Evolutionary conservation across 2,113 vertebrate genomes (phyloP), one percentile per base, ranked within the genome.

Genomic region (Ochotona curzoniae): DNA sequence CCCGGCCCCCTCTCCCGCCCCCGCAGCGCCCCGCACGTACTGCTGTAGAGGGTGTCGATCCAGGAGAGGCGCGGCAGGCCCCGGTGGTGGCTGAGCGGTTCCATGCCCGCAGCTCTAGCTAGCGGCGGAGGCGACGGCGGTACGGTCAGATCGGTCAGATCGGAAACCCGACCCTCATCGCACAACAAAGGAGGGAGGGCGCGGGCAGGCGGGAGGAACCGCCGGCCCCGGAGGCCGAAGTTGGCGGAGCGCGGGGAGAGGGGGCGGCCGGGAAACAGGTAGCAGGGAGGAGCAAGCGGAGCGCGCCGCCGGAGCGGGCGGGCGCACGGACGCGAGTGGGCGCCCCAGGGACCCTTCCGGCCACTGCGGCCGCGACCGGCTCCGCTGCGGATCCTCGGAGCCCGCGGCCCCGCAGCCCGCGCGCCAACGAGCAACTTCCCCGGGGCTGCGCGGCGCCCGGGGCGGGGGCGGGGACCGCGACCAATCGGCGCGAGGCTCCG

Each of bases 1-100:
- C 54, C 54, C 14, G 14, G 54, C 54, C 54, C 54, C 54, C 14
- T 57, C 54, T 14, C 54, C 54, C 54, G 54, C 54, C 54, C 54
- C 54, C 54, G 54, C 64, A 18, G 61, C 95, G 7, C 25, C 81
- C 88, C 14, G 64, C 98, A 99, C 99, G 74, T 99, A 99, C 99
- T 99, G 99, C 99, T 99, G 97, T 99, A 99, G 93, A 99, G 99
- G 67, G 99, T 99, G 98, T 99, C 99, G 97, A 99, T 99, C 99
- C 99, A 99, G 97, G 99, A 99, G 96, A 99, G 99, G 96, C 99
- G 98, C 94, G 99, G 99, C 97, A 99, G 98, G 97, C 99, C 99
- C 84, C 97, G 99, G 96, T 99, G 99, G 96, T 99, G 98, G 98
- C 99, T 99, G 94, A 99, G 98, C 91, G 98, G 99, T 98, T 99